These are phyloP conservation scores for Siniperca knerii DNA, from an alignment of 2,113 vertebrate species.

Conservation along the genomic window DNA sequence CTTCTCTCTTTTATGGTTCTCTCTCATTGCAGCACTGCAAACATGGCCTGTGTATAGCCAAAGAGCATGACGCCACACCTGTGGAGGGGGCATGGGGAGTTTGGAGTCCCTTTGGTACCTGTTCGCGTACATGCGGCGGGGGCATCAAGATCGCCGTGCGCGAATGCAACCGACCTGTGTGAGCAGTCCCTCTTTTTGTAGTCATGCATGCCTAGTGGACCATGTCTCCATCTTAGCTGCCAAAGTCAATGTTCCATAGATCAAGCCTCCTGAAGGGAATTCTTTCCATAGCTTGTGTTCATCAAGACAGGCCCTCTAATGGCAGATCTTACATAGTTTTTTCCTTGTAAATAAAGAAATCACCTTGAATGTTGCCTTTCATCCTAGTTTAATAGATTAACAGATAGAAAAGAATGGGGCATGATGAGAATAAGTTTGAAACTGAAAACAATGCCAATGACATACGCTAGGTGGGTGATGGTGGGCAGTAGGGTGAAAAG, in stretches of 20 bases:
- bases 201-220: constrained; percentile 63
- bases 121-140: constrained; percentile 94
- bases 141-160: constrained; percentile 94
- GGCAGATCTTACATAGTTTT: constrained; percentile 22
- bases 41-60: constrained; percentile 92
- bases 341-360: constrained; percentile 42
- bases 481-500: not conserved
- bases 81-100: constrained; percentile 94
- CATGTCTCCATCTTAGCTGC: constrained; percentile 64
- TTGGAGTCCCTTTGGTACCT: constrained; percentile 96
- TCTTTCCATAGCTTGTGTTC: constrained; percentile 69
- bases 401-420: not conserved
- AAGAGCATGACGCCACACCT: constrained; percentile 87
- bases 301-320: constrained; percentile 33
- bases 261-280: constrained; percentile 64
- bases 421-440: constrained; percentile 13
- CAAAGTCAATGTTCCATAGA: constrained; percentile 75
- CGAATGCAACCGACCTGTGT: constrained; percentile 97
- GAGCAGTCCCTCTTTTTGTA: constrained; percentile 81
- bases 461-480: not conserved
- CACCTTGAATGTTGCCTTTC: constrained; percentile 26
- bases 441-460: not conserved
- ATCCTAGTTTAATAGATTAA: constrained; percentile 24
- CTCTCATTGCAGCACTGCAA: constrained; percentile 90
- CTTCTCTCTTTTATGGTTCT: not conserved